Evolutionary conservation across 2,888 invertebrate genomes (phyloP).

Genomic region (Bembecia ichneumoniformis): DNA sequence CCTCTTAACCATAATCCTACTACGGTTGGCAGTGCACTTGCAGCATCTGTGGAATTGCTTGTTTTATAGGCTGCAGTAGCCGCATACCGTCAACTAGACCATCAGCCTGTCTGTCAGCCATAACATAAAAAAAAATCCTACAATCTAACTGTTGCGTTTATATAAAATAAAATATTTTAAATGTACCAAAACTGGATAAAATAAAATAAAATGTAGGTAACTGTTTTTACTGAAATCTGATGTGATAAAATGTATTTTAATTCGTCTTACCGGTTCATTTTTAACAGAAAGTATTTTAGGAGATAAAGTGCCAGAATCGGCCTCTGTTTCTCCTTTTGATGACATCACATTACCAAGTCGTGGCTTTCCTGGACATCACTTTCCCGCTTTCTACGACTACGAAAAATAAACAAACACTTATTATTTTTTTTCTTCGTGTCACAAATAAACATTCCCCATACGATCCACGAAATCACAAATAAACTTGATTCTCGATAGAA

Average conservation of each 20-base stretch:
- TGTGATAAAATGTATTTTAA: not conserved
- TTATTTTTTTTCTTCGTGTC: not conserved
- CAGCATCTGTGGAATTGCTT: no score
- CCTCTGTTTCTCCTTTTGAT: slow-evolving; percentile 72
- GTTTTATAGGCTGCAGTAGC: no score
- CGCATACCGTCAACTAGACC: no score
- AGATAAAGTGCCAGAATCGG: slow-evolving; percentile 70
- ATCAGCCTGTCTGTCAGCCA: no score
- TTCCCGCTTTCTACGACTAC: slow-evolving; percentile 57
- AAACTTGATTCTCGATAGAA: slow-evolving; percentile 55
- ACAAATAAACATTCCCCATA: slow-evolving; percentile 17
- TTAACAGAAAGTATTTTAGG: slow-evolving; percentile 55
- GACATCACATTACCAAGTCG: slow-evolving; percentile 70
- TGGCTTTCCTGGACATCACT: slow-evolving; percentile 64
- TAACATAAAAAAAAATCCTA: no score
- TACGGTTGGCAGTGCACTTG: no score
- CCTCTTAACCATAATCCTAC: no score
- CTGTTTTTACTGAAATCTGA: not conserved
- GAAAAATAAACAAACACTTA: slow-evolving; percentile 32
- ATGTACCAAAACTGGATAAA: slow-evolving; percentile 2
- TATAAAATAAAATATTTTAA: no score
- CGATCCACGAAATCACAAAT: slow-evolving; percentile 33
- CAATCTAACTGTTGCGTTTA: no score
- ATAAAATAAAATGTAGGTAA: slow-evolving; percentile 9
- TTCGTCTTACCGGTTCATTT: slow-evolving; percentile 58